A percentile compares a stretch with the other conserved stretches of the same genome.
These are phyloP conservation scores for Drosophila bocqueti DNA, from an alignment of 1,140 invertebrate species.

Conservation along the genomic window DNA sequence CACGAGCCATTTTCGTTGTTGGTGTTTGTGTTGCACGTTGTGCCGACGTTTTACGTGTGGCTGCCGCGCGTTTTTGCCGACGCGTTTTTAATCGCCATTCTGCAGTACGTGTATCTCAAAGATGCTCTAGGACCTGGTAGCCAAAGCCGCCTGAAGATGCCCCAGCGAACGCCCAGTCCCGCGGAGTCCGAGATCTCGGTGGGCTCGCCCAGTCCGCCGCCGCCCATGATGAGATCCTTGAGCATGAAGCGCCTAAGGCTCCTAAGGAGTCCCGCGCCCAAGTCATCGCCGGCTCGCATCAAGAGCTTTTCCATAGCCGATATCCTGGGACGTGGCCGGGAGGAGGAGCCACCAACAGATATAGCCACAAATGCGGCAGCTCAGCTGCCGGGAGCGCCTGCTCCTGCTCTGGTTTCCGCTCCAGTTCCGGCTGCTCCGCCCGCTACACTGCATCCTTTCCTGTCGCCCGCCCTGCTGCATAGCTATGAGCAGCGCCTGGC, in stretches of 20 bases:
- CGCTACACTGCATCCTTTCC: slow-evolving; percentile 70
- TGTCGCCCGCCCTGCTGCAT: slow-evolving; percentile 75
- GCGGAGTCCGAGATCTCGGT: slow-evolving; percentile 82
- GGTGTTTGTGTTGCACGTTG: slow-evolving; percentile 78
- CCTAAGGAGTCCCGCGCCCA: slow-evolving; percentile 58
- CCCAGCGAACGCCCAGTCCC: slow-evolving; percentile 72
- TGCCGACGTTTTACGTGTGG: slow-evolving; percentile 44
- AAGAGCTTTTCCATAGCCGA: slow-evolving; percentile 97
- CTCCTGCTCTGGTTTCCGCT: slow-evolving; percentile 3
- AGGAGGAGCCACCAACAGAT: slow-evolving; percentile 10
- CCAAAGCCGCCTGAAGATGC: slow-evolving; percentile 41
- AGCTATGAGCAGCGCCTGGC: slow-evolving; percentile 86
- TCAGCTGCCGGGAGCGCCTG: not conserved
- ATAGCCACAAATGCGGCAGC: not conserved
- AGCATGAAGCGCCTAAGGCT: slow-evolving; percentile 88
- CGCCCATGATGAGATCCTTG: slow-evolving; percentile 52
- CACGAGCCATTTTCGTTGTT: slow-evolving; percentile 62
- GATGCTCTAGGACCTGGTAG: slow-evolving; percentile 14
- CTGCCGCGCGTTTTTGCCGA: slow-evolving; percentile 70
- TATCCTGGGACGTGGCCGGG: slow-evolving; percentile 90
- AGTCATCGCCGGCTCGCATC: slow-evolving; percentile 86
- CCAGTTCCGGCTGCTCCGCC: slow-evolving; percentile 24
- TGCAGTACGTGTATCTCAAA: slow-evolving; percentile 10
- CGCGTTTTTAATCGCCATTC: slow-evolving; percentile 61
- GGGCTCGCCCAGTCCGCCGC: slow-evolving; percentile 78